Base-by-base conservation (phyloP, 2,113 vertebrate genomes). In the Myiagra hebetior region DNA sequence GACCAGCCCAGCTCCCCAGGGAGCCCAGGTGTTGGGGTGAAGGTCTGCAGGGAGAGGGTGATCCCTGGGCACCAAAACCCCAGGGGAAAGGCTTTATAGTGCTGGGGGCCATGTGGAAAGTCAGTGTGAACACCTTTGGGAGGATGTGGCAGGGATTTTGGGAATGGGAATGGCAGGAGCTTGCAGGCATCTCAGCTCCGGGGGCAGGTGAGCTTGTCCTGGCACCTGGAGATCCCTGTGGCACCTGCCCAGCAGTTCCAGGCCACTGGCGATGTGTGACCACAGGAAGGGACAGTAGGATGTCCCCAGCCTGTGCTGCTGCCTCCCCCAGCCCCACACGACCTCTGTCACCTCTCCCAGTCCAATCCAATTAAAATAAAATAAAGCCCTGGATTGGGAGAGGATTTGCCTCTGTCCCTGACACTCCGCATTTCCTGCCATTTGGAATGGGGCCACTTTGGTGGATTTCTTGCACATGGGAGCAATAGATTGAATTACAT, bases 401-500 rank as follows among this genome's bases (percentile, higher is more conserved):
- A 23, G 46, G 78, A 12, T 92, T 81, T 77, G 50, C 84, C 83
- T 84, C 77, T 16, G 15, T 92, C 84, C 77, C 84, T 19, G 42
- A 88, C 30, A 78, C 69, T 93, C 87, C 30, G 39, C 21, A 10
- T 85, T 94, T 96, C 84, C 88, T 65, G 88, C 0, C 33, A 69
- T 87, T 87, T 93, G 96, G 96, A 95, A 53, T 35, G 92, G 88
- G 85, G 95, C 96, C 96, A 64, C 81, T 78, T 69, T 87, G 95
- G 96, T 96, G 94, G 86, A 80, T 95, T 96, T 96, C 80, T 93
- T 30, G 91, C 95, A 93, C 96, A 95, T 95, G 95, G 96, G 97
- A 97, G 88, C 95, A 96, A 97, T 96, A 95, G 95, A 97, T 96
- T 96, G 96, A 96, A 95, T 97, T 97, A 91, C 95, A 88, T 37